Evolutionary conservation across 30 jellyfish, hydroid and myxozoan species (phyloP).

Genomic region (Sanderia malayensis): DNA sequence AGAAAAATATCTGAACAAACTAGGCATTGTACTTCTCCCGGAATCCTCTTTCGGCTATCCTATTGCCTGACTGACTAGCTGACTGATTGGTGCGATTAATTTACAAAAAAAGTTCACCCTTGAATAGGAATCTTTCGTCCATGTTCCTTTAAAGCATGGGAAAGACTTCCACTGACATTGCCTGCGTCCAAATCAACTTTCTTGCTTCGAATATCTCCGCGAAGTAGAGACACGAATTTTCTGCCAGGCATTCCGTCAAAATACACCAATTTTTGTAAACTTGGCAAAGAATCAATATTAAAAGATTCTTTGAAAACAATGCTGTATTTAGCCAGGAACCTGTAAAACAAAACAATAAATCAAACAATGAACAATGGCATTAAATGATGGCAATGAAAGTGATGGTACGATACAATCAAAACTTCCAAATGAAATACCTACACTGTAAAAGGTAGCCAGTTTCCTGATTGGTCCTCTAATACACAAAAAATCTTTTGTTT

Average conservation of each 20-base stretch:
- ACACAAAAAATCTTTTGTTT: neutral
- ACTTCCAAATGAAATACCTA: too few relatives aligned
- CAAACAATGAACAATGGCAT: too few relatives aligned
- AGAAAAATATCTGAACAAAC: too few relatives aligned
- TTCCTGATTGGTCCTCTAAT: neutral
- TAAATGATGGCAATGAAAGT: too few relatives aligned
- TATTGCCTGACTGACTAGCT: too few relatives aligned
- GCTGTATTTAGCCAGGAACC: constrained; percentile 20
- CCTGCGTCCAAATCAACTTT: constrained; percentile 22
- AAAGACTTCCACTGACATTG: constrained; percentile 11
- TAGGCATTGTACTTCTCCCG: too few relatives aligned
- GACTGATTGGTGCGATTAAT: too few relatives aligned
- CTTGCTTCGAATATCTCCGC: constrained; percentile 22
- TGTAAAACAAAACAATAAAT: neutral
- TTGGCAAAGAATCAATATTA: constrained; percentile 28
- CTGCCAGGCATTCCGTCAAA: constrained; percentile 84
- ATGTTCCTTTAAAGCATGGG: constrained; percentile 35
- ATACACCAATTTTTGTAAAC: constrained; percentile 48
- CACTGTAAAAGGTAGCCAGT: neutral
- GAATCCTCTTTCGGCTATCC: too few relatives aligned
- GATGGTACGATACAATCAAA: too few relatives aligned
- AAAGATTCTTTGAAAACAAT: constrained; percentile 15
- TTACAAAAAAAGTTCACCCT: constrained; percentile 42
- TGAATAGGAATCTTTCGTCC: constrained; percentile 67
- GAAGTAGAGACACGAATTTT: constrained; percentile 46